Evolutionary conservation across 2,113 vertebrate species (phyloP), one percentile per base, ranked within the genome.

Genomic region (Corythornis vintsioides): DNA sequence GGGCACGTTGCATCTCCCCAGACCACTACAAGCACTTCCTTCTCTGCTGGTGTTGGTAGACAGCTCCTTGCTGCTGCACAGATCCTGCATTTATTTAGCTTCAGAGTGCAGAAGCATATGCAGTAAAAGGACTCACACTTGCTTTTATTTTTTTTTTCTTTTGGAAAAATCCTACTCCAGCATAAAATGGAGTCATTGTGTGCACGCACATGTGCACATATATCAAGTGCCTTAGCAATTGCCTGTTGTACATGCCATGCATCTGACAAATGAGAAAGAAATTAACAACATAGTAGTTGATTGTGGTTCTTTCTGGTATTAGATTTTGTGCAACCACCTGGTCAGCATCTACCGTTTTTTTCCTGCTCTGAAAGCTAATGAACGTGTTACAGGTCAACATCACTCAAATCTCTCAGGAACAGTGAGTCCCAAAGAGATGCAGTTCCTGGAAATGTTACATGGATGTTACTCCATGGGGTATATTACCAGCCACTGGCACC

Each of bases 201-300:
- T 50, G 48, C 48, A 50, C 24, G 21, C 48, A 47, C 47, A 47
- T 10, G 47, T 47, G 47, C 47, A 20, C 21, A 20, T 7, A 24
- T 22, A 24, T 50, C 48, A 50, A 24, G 48, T 50, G 22, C 22
- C 21, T 50, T 50, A 50, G 29, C 15, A 21, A 18, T 55, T 80
- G 26, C 10, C 24, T 31, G 4, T 61, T 47, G 11, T 35, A 29
- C 20, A 5, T 35, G 35, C 15, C 5, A 3, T 0, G 1, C 24
- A 76, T 50, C 42, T 81, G 42, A 24, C 3, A 57, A 60, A 9
- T 21, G 16, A 81, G 60, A 40, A 73, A 74, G 18, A 63, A 60
- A 70, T 19, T 0, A 61, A 7, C 31, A n/a, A 40, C 0, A 0
- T 47, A 63, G 13, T 52, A 55, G 13, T 5, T 28, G 9, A 13